phyloP scores from a whole-genome alignment of 2,888 invertebrate genomes.

The Thymelicus acteon region DNA sequence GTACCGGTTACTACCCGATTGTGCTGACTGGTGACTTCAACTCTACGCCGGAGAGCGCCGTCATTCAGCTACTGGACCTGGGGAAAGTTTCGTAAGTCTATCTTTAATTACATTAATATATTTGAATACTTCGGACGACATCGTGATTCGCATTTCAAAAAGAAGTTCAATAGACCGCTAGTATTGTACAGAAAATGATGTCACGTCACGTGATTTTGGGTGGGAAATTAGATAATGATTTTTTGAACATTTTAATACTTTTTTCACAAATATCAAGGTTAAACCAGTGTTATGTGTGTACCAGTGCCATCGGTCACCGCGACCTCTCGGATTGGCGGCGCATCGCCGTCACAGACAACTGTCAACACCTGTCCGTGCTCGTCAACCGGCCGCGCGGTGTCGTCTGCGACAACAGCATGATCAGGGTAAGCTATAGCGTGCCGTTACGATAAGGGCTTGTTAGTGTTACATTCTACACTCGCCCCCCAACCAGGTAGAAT shows the following conservation, averaged over 20 bases:
- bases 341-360: conserved; percentile 84
- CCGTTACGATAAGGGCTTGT: too few species aligned
- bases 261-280: too few species aligned
- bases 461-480: too few species aligned
- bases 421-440: conserved; percentile 54
- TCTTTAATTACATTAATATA: too few species aligned
- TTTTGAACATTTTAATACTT: too few species aligned
- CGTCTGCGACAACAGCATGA: conserved; percentile 53
- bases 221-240: too few species aligned
- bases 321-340: conserved; percentile 78
- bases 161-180: too few species aligned
- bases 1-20: conserved; percentile 88
- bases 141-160: too few species aligned
- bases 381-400: conserved; percentile 69
- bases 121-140: too few species aligned
- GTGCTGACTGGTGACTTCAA: conserved; percentile 98
- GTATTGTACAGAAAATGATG: too few species aligned
- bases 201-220: too few species aligned
- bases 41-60: conserved; percentile 89
- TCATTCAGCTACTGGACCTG: conserved; percentile 88
- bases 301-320: conserved; percentile 58
- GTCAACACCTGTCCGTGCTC: conserved; percentile 83
- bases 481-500: too few species aligned
- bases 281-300: conserved; percentile 32
- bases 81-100: conserved; percentile 82